Conservation (phyloP, 2,888 invertebrate genomes). For the Apodemia duryi region DNA sequence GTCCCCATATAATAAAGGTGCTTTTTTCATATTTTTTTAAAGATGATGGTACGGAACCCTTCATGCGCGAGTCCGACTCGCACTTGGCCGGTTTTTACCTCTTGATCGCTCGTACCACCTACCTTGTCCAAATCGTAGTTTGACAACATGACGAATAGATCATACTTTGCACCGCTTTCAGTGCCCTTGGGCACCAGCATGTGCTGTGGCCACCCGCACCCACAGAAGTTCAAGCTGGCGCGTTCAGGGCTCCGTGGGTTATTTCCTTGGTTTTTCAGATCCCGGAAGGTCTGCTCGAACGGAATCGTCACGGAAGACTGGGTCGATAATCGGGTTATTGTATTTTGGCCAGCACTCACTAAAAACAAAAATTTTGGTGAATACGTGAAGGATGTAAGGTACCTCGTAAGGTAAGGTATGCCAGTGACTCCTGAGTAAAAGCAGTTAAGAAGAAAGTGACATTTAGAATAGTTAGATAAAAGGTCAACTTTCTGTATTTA, state of each 20-base stretch:
- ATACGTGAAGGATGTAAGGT: too few relatives aligned
- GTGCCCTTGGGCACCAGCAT: constrained; percentile 76
- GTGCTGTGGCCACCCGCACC: constrained; percentile 81
- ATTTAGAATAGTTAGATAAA: too few relatives aligned
- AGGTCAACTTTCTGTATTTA: too few relatives aligned
- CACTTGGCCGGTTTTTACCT: too few relatives aligned
- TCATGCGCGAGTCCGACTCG: too few relatives aligned
- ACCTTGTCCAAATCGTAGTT: constrained; percentile 67
- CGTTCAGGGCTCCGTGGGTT: constrained; percentile 38
- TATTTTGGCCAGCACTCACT: constrained; percentile 79
- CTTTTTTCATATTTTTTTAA: too few relatives aligned
- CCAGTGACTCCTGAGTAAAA: too few relatives aligned
- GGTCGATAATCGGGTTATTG: constrained; percentile 74
- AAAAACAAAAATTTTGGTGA: constrained; percentile 22
- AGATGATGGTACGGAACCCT: too few relatives aligned
- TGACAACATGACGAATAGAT: constrained; percentile 68
- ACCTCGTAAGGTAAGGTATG: too few relatives aligned
- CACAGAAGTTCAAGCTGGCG: constrained; percentile 77
- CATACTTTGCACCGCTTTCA: constrained; percentile 50
- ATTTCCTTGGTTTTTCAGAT: constrained; percentile 54
- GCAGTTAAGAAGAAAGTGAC: too few relatives aligned
- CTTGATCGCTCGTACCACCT: constrained; percentile 31
- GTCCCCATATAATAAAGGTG: too few relatives aligned
- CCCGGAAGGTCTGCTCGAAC: constrained; percentile 79
- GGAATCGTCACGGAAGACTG: constrained; percentile 81